Evolutionary conservation across 2,113 vertebrate species (phyloP).

Genomic region (Apistogramma diplotaenia): DNA sequence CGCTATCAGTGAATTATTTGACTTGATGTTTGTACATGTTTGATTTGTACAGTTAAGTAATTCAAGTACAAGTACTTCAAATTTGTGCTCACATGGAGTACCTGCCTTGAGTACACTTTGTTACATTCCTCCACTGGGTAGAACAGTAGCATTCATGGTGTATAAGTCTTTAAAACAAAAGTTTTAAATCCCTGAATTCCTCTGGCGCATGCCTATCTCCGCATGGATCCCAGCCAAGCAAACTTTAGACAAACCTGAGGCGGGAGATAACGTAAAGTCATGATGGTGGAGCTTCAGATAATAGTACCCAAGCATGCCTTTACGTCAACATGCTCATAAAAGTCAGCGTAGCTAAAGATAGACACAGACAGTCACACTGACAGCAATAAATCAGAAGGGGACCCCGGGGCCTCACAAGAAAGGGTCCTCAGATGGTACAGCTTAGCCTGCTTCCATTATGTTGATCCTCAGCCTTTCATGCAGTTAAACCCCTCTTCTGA

Average conservation of each 20-base stretch:
- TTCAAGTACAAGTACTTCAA: neutral
- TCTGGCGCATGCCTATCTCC: conserved; percentile 44
- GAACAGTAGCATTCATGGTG: conserved; percentile 20
- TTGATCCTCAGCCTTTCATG: conserved; percentile 15
- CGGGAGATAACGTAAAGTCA: conserved; percentile 16
- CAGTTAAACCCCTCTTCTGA: neutral
- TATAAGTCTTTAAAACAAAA: neutral
- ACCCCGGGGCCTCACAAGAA: conserved; percentile 28
- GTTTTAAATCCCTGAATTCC: conserved; percentile 15
- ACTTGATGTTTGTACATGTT: neutral
- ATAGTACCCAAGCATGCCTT: conserved; percentile 5
- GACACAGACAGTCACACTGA: conserved; percentile 45
- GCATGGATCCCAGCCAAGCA: conserved; percentile 10
- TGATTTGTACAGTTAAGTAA: neutral
- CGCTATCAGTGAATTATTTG: neutral
- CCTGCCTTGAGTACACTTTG: neutral
- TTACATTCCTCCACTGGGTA: neutral
- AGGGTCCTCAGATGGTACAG: conserved; percentile 36
- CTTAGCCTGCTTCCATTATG: conserved; percentile 13
- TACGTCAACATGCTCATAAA: conserved; percentile 59
- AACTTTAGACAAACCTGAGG: neutral
- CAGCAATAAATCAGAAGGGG: conserved; percentile 58
- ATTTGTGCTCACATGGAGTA: neutral
- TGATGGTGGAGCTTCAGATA: conserved; percentile 23
- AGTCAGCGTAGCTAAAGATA: conserved; percentile 69